These are phyloP conservation scores for Eupleurogrammus muticus DNA, from an alignment of 2,797 vertebrate species.

Conservation along the genomic window DNA sequence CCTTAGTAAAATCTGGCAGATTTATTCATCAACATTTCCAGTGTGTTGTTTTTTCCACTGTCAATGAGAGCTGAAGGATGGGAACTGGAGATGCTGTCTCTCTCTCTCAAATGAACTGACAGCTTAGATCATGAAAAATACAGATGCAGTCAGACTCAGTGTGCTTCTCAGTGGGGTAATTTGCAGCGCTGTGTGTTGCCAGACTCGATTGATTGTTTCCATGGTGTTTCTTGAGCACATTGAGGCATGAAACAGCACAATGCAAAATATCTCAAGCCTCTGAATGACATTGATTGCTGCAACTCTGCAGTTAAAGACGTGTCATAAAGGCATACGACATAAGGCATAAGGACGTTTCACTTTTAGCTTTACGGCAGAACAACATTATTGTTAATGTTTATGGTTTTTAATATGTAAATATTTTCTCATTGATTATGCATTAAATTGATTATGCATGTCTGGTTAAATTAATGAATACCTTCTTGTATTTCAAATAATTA, in stretches of 20 bases:
- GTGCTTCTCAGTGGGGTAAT: slow-evolving; percentile 56
- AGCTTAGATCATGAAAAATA: slow-evolving; percentile 55
- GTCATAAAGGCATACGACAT: background rate
- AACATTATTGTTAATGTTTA: background rate
- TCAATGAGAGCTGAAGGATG: slow-evolving; percentile 9
- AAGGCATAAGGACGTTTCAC: slow-evolving; percentile 12
- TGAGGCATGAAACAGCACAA: slow-evolving; percentile 50
- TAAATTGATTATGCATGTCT: slow-evolving; percentile 14
- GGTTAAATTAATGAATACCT: slow-evolving; percentile 28
- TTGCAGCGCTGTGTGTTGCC: slow-evolving; percentile 58
- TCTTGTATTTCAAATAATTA: slow-evolving; percentile 33
- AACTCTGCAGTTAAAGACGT: slow-evolving; percentile 18
- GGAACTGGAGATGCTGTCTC: slow-evolving; percentile 12
- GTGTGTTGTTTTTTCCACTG: background rate
- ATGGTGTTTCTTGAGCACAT: slow-evolving; percentile 57
- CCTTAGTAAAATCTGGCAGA: slow-evolving; percentile 10
- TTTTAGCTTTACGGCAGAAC: background rate
- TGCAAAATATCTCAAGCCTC: slow-evolving; percentile 40
- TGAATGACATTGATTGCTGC: slow-evolving; percentile 41
- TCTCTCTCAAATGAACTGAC: slow-evolving; percentile 30
- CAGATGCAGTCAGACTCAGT: slow-evolving; percentile 50
- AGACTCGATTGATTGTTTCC: slow-evolving; percentile 67
- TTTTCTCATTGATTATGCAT: slow-evolving; percentile 17
- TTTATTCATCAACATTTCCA: background rate
- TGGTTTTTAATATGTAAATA: slow-evolving; percentile 17